phyloP scores from a whole-genome alignment of 2,888 invertebrate genomes.

The Clusia tigrina region DNA sequence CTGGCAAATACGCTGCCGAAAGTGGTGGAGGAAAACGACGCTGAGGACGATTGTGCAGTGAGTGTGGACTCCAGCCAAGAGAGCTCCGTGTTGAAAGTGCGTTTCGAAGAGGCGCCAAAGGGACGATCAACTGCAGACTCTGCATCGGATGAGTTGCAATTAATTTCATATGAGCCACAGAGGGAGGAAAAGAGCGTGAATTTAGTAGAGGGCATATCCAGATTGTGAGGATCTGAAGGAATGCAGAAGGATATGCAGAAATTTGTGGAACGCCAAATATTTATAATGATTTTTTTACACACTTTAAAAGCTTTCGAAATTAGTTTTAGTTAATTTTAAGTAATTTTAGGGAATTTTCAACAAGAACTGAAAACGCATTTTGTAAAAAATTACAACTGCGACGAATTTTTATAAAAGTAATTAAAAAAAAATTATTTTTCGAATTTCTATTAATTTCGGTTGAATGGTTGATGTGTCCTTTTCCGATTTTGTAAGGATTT shows the following conservation, averaged over 20 bases:
- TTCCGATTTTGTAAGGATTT: too few relatives aligned
- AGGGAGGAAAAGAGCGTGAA: too few relatives aligned
- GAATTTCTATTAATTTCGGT: too few relatives aligned
- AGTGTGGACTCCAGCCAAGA: slow-evolving; percentile 1
- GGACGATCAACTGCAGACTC: slow-evolving; percentile 17
- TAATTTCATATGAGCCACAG: not conserved
- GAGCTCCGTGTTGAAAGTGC: slow-evolving; percentile 39
- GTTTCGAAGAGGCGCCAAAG: slow-evolving; percentile 38
- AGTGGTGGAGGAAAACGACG: slow-evolving; percentile 30
- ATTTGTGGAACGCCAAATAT: not conserved
- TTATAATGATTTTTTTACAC: slow-evolving; percentile 2
- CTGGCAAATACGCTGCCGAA: slow-evolving; percentile 30
- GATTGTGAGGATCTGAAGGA: slow-evolving; percentile 40
- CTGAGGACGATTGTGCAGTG: slow-evolving; percentile 13
- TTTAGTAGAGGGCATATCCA: slow-evolving; percentile 54
- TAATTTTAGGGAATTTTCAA: not conserved
- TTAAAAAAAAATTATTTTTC: not conserved
- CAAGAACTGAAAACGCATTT: not conserved
- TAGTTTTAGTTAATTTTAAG: not conserved
- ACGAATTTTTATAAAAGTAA: not conserved
- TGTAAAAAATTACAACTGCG: not conserved
- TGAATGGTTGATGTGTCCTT: too few relatives aligned
- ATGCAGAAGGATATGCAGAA: not conserved
- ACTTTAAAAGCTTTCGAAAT: not conserved
- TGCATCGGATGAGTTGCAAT: not conserved